phyloP scores from a whole-genome alignment of 2,113 vertebrate genomes.

The Macroglossus sobrinus region DNA sequence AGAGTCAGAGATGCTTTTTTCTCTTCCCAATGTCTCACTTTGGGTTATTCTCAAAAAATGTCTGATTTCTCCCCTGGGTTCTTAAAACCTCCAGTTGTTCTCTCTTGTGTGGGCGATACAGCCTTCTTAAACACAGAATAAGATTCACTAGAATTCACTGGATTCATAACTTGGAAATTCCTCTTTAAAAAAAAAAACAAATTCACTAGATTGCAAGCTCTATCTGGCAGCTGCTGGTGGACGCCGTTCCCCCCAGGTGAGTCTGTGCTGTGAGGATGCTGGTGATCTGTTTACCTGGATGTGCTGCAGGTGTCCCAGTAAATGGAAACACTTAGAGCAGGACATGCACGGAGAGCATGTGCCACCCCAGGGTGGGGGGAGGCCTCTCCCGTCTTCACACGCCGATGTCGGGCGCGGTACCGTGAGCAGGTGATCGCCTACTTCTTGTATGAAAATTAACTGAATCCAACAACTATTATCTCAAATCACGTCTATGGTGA shows the following conservation, averaged over 20 bases:
- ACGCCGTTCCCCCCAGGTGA: not conserved
- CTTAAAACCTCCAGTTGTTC: not conserved
- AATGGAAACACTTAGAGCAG: not conserved
- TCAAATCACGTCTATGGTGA: not conserved
- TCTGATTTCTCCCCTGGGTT: not conserved
- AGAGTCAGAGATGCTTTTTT: not conserved
- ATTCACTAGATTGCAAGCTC: not conserved
- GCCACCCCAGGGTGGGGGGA: fast-evolving
- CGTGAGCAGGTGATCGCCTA: not conserved
- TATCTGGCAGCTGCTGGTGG: not conserved
- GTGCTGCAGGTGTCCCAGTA: too few relatives aligned
- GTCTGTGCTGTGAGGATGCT: not conserved
- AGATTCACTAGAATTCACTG: not conserved
- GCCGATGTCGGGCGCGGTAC: fast-evolving
- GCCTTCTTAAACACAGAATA: not conserved
- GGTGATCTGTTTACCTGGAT: not conserved
- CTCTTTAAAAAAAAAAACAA: not conserved
- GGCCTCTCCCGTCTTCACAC: fast-evolving
- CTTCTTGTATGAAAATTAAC: not conserved
- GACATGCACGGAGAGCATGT: fast-evolving
- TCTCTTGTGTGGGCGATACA: not conserved
- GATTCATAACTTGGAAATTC: not conserved
- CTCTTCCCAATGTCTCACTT: not conserved
- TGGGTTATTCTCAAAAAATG: not conserved
- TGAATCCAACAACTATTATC: not conserved